Evolutionary conservation across 2,888 invertebrate species (phyloP).

Genomic region (Orthonevra nobilis): DNA sequence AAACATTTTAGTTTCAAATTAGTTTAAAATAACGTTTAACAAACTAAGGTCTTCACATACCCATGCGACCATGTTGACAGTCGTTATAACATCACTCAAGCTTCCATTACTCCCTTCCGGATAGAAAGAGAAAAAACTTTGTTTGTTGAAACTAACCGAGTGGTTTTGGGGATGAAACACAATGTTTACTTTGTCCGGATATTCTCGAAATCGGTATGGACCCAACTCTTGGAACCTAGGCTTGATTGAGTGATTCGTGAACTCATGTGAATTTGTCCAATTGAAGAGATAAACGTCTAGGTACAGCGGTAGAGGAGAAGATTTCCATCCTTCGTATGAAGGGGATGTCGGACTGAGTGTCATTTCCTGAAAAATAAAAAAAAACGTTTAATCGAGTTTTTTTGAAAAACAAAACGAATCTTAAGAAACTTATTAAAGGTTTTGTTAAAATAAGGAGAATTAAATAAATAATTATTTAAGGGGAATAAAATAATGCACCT

Average conservation of each 20-base stretch:
- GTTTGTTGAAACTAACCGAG: slow-evolving; percentile 87
- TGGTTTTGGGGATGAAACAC: slow-evolving; percentile 86
- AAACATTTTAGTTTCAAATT: too few relatives aligned
- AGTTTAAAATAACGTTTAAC: neutral
- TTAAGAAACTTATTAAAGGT: too few relatives aligned
- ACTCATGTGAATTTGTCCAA: slow-evolving; percentile 88
- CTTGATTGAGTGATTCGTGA: slow-evolving; percentile 82
- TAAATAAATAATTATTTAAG: too few relatives aligned
- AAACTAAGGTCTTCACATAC: slow-evolving; percentile 82
- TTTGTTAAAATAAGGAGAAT: too few relatives aligned
- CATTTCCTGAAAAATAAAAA: slow-evolving; percentile 82
- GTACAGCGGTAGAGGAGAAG: slow-evolving; percentile 83
- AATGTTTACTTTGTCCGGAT: slow-evolving; percentile 86
- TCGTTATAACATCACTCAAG: slow-evolving; percentile 85
- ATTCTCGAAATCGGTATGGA: slow-evolving; percentile 85
- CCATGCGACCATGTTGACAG: slow-evolving; percentile 88
- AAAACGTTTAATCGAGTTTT: too few relatives aligned
- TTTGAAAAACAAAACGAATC: too few relatives aligned
- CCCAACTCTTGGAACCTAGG: slow-evolving; percentile 83
- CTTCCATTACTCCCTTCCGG: slow-evolving; percentile 85
- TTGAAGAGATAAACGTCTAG: slow-evolving; percentile 88
- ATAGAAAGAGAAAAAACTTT: slow-evolving; percentile 87
- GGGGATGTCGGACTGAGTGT: slow-evolving; percentile 83
- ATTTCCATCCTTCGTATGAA: slow-evolving; percentile 86
- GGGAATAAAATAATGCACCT: too few relatives aligned